Evolutionary conservation across 2,797 vertebrate species (phyloP).

Genomic region (Phoeniculus purpureus): DNA sequence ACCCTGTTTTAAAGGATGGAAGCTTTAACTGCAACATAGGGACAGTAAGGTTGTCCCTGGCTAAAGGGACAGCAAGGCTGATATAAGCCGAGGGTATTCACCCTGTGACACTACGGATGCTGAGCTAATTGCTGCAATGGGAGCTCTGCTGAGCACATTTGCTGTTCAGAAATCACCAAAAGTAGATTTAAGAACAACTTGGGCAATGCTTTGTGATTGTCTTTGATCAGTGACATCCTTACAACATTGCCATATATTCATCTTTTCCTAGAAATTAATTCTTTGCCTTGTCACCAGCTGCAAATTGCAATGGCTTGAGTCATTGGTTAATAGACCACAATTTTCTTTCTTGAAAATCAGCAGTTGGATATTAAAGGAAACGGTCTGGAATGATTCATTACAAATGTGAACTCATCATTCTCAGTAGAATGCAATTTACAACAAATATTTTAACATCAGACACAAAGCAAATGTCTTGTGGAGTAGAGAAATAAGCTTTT

Average conservation of each 20-base stretch:
- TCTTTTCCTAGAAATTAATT: constrained; percentile 40
- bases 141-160: background rate
- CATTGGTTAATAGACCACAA: background rate
- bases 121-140: background rate
- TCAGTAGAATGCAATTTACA: background rate
- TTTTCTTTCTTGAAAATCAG: background rate
- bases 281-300: background rate
- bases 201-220: background rate
- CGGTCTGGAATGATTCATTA: constrained; percentile 12
- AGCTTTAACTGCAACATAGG: background rate
- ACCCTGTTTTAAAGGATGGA: background rate
- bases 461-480: constrained; percentile 7
- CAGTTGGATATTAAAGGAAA: constrained; percentile 4
- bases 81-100: background rate
- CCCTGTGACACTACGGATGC: background rate
- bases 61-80: background rate
- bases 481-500: background rate
- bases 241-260: background rate
- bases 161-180: background rate
- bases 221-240: constrained; percentile 10
- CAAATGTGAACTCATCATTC: background rate
- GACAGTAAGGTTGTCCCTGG: background rate
- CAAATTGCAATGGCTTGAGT: constrained; percentile 31
- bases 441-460: background rate
- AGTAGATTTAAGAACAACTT: background rate